These are phyloP conservation scores for Nipponia nippon DNA, from an alignment of 2,113 vertebrate species.

Conservation along the genomic window DNA sequence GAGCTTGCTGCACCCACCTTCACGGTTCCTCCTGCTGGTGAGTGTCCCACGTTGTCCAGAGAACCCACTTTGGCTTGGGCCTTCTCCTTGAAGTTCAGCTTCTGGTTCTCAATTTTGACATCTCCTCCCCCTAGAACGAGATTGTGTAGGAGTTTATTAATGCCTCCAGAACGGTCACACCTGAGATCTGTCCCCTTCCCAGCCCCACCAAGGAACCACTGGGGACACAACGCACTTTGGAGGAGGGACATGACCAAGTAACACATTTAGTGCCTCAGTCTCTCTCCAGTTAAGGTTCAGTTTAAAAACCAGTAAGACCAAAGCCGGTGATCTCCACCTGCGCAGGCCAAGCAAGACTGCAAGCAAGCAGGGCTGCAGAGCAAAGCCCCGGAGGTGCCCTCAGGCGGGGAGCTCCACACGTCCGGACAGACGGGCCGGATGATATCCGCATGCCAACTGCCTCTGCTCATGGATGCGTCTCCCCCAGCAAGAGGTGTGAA, in stretches of 20 bases:
- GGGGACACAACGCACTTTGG: rapidly evolving
- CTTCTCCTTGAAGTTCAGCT: constrained; percentile 89
- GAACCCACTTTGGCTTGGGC: constrained; percentile 88
- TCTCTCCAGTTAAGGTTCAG: background rate
- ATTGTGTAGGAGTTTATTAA: background rate
- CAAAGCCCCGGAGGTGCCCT: background rate
- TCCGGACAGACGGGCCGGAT: background rate
- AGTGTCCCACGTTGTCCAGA: constrained; percentile 84
- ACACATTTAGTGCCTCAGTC: rapidly evolving
- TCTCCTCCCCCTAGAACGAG: constrained; percentile 83
- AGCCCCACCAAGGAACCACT: rapidly evolving
- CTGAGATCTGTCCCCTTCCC: background rate
- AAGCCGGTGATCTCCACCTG: rapidly evolving
- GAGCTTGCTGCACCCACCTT: constrained; percentile 74
- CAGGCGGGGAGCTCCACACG: background rate
- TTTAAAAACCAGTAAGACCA: background rate
- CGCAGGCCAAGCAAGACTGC: background rate
- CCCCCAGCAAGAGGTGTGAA: background rate
- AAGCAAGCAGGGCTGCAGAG: background rate
- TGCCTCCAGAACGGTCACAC: background rate
- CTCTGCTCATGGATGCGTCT: background rate
- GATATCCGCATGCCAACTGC: rapidly evolving
- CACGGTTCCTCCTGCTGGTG: constrained; percentile 75
- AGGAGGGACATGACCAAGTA: background rate
- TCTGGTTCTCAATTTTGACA: constrained; percentile 89